Evolutionary conservation across 2,888 invertebrate species (phyloP), one percentile per base, ranked within the genome.

Genomic region (Ditylenchus weischeri): DNA sequence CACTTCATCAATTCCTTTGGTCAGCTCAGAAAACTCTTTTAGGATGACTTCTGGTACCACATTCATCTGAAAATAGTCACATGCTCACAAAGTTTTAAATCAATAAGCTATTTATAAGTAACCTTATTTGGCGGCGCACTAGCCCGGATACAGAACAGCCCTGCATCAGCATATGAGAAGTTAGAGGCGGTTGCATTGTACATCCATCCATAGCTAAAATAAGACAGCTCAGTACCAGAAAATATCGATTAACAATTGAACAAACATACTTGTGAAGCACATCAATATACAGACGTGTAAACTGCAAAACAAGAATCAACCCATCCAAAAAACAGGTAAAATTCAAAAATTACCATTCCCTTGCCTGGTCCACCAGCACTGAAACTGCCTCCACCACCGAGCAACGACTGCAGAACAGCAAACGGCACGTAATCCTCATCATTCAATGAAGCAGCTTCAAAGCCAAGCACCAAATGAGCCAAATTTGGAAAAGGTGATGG

Each of bases 351-450:
- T 15, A 43, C 43, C 98, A 99, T 99, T 83, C 98, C 98, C 86
- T 99, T 99, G 60, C 98, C 98, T 4, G 98, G 98, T 0, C 98
- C 98, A 29, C 98, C 98, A 0, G 98, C 96, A 49, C 94, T 95
- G 85, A 99, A 99, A 0, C 95, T 95, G 0, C 96, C 95, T 6
- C 98, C 98, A 19, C 98, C 98, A n/a, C 98, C 98, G 92, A 99
- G 93, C 90, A 99, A 90, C 88, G 94, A 93, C 84, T 96, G 96
- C 23, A 99, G 87, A 10, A 98, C 96, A 85, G 96, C 98, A 79
- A 91, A 89, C 0, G 95, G 88, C 65, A 99, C 91, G 84, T 98
- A 99, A 84, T 98, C 95, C 10, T 76, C 74, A 64, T 78, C 75
- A 49, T 69, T 68, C 51, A 72, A 68, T 57, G 58, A 75, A 65